A percentile compares a stretch with the other conserved stretches of the same genome.
Evolutionary conservation across 1,140 invertebrate species (phyloP).

Genomic region (Kradibia gibbosae): DNA sequence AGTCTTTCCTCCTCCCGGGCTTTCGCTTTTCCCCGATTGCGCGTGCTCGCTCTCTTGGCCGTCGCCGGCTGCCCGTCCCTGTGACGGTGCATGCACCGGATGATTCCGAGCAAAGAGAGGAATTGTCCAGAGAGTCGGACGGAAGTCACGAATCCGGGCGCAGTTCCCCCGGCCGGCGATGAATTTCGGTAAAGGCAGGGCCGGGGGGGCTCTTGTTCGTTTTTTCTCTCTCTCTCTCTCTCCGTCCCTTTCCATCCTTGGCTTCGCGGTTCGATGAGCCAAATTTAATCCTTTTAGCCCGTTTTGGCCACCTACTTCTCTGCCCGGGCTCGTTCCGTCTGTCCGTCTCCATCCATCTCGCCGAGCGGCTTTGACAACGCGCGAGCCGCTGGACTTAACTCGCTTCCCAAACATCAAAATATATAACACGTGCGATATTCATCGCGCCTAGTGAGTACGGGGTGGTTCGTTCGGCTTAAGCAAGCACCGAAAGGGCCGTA

Average conservation of each 20-base stretch:
- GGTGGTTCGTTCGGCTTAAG: background rate
- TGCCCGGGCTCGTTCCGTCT: background rate
- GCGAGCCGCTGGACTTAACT: background rate
- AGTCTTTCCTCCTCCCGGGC: constrained; percentile 51
- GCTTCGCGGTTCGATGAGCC: constrained; percentile 62
- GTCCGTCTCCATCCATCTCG: background rate
- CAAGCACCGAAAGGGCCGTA: background rate
- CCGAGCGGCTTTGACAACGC: constrained; percentile 32
- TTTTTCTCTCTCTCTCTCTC: constrained; percentile 37
- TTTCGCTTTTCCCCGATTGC: constrained; percentile 12
- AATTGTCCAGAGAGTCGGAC: constrained; percentile 49
- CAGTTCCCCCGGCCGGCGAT: constrained; percentile 58
- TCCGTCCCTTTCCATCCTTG: constrained; percentile 53
- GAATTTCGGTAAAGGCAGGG: constrained; percentile 62
- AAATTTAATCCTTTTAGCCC: constrained; percentile 63
- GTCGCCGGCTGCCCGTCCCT: too few relatives aligned
- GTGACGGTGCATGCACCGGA: constrained; percentile 26
- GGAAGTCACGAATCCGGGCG: constrained; percentile 54
- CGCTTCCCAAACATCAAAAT: constrained; percentile 5
- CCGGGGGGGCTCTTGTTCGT: background rate
- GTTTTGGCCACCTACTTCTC: constrained; percentile 45
- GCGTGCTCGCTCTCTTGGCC: background rate
- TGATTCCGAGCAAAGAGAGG: constrained; percentile 31
- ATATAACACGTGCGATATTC: constrained; percentile 2
- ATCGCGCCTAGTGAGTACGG: background rate